Conservation (phyloP, 2,113 vertebrate species). For the Passer montanus region DNA sequence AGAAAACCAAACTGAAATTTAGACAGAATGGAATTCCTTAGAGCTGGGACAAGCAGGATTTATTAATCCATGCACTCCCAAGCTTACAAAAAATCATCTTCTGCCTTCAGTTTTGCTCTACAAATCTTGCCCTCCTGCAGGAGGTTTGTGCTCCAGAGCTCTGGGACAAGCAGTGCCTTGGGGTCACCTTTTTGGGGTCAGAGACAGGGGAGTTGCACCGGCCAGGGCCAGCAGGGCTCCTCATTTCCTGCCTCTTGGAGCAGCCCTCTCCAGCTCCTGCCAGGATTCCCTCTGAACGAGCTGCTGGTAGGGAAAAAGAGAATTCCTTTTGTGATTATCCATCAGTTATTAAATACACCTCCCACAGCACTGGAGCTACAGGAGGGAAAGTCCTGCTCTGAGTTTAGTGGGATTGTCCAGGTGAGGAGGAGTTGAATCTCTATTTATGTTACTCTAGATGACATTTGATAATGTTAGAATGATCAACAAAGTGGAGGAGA, state of each 20-base stretch:
- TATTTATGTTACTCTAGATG: background rate
- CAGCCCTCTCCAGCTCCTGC: background rate
- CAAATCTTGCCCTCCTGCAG: conserved; percentile 49
- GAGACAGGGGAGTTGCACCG: background rate
- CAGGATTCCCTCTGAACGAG: background rate
- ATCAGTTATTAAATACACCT: background rate
- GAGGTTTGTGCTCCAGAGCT: background rate
- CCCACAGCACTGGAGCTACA: background rate
- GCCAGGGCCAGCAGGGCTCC: background rate
- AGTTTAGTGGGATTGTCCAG: background rate
- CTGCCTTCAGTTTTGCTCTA: conserved; percentile 37
- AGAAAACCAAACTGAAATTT: conserved; percentile 75
- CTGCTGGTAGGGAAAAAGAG: background rate
- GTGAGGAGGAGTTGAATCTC: background rate
- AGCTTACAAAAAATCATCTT: conserved; percentile 54
- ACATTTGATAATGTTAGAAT: background rate
- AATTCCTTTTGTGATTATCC: background rate
- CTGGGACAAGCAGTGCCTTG: background rate
- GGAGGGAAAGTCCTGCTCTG: background rate
- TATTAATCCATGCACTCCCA: conserved; percentile 65
- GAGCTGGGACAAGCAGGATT: conserved; percentile 65
- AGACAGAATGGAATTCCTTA: conserved; percentile 67
- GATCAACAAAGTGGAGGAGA: background rate
- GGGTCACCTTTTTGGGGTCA: background rate
- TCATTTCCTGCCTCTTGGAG: background rate